Percentiles rank a stretch among this genome's conserved stretches.
Evolutionary conservation across 2,888 invertebrate species (phyloP).

Genomic region (Sepioteuthis lessoniana): DNA sequence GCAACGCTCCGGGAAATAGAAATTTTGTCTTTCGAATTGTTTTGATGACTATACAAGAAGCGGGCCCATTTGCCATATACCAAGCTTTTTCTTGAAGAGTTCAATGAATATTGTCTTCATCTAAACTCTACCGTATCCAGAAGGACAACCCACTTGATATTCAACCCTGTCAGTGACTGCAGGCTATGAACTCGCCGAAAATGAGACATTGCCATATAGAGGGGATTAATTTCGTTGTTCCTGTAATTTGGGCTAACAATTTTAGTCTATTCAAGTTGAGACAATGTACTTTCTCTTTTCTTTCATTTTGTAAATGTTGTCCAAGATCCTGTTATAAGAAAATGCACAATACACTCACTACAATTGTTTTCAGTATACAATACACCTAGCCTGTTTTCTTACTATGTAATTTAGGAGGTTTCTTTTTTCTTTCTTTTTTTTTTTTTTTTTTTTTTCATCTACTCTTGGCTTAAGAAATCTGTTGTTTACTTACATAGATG

Average conservation of each 20-base stretch:
- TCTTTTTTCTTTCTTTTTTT: not conserved
- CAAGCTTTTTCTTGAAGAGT: not conserved
- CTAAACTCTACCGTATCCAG: conserved; percentile 6
- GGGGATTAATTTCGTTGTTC: conserved; percentile 47
- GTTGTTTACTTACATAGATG: not conserved
- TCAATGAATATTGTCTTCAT: conserved; percentile 9
- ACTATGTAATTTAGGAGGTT: not conserved
- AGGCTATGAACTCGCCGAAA: conserved; percentile 34
- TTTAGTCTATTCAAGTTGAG: conserved; percentile 43
- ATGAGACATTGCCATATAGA: conserved; percentile 38
- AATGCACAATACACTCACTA: conserved; percentile 10
- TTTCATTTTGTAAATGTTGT: not conserved
- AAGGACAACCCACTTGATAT: conserved; percentile 41
- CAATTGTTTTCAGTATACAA: not conserved
- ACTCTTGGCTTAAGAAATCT: not conserved
- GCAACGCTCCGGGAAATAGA: conserved; percentile 41
- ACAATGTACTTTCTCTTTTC: conserved; percentile 20
- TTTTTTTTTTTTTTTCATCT: not conserved
- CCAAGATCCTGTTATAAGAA: conserved; percentile 23
- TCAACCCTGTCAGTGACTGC: conserved; percentile 6
- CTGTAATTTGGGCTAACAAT: conserved; percentile 43
- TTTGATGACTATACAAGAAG: conserved; percentile 23
- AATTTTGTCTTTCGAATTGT: conserved; percentile 33
- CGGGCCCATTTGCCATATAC: conserved; percentile 33
- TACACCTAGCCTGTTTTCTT: not conserved